These are phyloP conservation scores for Atherinosoma microstoma DNA, from an alignment of 2,797 vertebrate species.

Conservation along the genomic window DNA sequence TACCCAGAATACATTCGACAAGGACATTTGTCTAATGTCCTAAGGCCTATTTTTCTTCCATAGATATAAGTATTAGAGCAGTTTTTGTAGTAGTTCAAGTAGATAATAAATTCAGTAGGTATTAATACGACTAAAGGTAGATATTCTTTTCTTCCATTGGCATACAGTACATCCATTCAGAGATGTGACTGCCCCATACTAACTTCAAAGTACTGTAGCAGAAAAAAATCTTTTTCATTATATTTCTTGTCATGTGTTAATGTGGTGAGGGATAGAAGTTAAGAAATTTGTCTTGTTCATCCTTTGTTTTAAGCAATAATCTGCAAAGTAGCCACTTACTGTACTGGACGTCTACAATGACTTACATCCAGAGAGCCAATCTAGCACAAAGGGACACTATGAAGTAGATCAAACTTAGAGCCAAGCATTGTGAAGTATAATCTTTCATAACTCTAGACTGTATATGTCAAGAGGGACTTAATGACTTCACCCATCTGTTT, in stretches of 20 bases:
- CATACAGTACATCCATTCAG: background rate
- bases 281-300: background rate
- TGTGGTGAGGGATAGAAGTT: background rate
- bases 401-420: background rate
- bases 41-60: background rate
- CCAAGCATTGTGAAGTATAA: background rate
- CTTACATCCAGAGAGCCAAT: background rate
- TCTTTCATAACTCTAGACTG: background rate
- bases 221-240: background rate
- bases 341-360: background rate
- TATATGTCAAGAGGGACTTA: background rate
- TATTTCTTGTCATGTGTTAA: background rate
- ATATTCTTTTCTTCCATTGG: background rate
- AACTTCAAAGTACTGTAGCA: background rate
- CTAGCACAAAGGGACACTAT: background rate
- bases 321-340: background rate
- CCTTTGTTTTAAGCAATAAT: background rate
- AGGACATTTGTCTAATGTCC: too few relatives aligned
- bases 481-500: background rate
- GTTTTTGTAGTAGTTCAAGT: too few relatives aligned
- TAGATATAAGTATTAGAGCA: background rate
- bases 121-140: background rate
- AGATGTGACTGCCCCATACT: background rate
- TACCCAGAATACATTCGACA: slow-evolving; percentile 11
- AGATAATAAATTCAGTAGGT: background rate